These are phyloP conservation scores for Bactericera cockerelli DNA, from an alignment of 1,140 invertebrate genomes.

Conservation along the genomic window DNA sequence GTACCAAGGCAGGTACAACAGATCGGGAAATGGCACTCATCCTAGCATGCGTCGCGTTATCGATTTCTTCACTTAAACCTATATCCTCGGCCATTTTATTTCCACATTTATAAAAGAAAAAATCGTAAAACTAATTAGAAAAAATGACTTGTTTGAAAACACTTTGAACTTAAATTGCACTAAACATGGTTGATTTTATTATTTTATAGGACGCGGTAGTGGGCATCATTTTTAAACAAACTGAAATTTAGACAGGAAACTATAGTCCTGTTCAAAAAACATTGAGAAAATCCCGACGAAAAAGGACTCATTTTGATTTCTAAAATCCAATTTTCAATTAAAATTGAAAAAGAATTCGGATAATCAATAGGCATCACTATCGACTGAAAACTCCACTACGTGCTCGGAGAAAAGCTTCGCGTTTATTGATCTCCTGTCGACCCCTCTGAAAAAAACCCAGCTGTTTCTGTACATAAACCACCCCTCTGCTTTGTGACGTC, in stretches of 20 bases:
- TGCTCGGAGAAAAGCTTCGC: neutral
- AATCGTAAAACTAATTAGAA: neutral
- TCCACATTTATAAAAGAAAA: neutral
- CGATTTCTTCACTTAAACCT: slow-evolving; percentile 5
- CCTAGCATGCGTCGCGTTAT: slow-evolving; percentile 3
- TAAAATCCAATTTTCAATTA: neutral
- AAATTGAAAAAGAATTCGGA: neutral
- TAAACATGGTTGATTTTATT: neutral
- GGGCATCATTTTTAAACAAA: neutral
- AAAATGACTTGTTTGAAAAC: neutral
- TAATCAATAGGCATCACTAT: slow-evolving; percentile 8
- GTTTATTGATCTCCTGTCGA: slow-evolving; percentile 7
- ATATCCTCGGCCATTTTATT: neutral
- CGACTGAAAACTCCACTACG: slow-evolving; percentile 1
- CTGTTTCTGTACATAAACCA: neutral
- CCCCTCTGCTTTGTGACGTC: neutral
- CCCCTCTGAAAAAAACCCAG: slow-evolving; percentile 6
- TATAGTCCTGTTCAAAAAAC: neutral
- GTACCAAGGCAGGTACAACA: neutral
- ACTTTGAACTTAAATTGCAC: neutral
- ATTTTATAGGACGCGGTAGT: neutral
- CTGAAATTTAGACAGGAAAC: neutral
- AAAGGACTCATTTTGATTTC: slow-evolving; percentile 4
- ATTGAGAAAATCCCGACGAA: neutral
- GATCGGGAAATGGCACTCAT: slow-evolving; percentile 6